Conservation (phyloP, 2,113 vertebrate genomes). For the Dryoscopus gambensis region DNA sequence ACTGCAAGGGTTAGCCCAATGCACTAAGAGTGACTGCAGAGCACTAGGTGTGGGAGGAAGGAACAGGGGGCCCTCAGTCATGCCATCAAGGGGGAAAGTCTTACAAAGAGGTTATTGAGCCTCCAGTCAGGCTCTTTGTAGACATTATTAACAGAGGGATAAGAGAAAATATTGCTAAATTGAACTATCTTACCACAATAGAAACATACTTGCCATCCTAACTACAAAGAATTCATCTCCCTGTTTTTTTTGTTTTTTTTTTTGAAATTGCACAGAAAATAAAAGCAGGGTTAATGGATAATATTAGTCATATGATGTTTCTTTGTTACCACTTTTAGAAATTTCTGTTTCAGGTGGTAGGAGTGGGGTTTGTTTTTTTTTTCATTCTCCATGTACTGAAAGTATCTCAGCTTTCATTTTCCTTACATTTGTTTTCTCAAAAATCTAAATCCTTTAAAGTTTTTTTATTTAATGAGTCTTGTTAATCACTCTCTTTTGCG, state of each 20-base stretch:
- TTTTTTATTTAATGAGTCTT: not conserved
- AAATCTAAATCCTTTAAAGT: not conserved
- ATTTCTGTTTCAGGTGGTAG: not conserved
- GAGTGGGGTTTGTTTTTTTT: not conserved
- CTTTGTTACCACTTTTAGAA: not conserved
- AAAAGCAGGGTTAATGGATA: not conserved
- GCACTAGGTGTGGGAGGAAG: not conserved
- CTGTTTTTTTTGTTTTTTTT: not conserved
- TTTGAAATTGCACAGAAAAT: not conserved
- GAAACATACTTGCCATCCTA: not conserved
- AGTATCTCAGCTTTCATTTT: not conserved
- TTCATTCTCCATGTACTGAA: not conserved
- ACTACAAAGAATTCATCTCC: not conserved
- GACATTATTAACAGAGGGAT: not conserved
- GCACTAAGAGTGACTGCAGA: not conserved
- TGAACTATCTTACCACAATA: not conserved
- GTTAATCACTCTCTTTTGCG: not conserved
- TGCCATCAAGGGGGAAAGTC: fast-evolving
- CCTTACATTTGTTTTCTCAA: not conserved
- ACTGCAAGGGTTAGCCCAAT: too few relatives aligned
- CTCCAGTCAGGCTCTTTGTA: not conserved
- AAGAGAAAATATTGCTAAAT: not conserved
- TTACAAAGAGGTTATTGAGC: not conserved
- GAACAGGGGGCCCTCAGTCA: not conserved
- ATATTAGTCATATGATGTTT: not conserved